Conservation (phyloP, 2,797 vertebrate species). For the Pantherophis vulpinus region DNA sequence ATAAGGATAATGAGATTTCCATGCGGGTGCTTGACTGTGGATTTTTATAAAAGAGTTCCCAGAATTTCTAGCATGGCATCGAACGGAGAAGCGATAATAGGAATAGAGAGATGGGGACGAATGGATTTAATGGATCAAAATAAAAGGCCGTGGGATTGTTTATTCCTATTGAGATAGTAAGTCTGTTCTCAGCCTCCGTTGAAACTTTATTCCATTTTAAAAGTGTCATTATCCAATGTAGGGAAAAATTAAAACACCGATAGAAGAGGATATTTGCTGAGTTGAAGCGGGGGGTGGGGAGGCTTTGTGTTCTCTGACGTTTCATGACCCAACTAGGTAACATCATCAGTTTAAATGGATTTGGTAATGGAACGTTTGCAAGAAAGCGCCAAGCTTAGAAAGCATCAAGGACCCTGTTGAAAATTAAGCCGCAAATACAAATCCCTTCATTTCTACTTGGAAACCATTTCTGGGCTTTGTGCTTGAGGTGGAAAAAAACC, state of each 20-base stretch:
- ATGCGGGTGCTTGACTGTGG: background rate
- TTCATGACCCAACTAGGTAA: too few relatives aligned
- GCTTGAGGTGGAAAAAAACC: too few relatives aligned
- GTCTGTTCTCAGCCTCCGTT: background rate
- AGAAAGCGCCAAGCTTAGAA: too few relatives aligned
- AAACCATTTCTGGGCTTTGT: too few relatives aligned
- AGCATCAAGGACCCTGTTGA: too few relatives aligned
- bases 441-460: too few relatives aligned
- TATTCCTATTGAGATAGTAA: background rate
- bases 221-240: background rate
- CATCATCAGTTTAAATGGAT: too few relatives aligned
- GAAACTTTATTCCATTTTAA: background rate
- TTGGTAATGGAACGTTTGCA: too few relatives aligned
- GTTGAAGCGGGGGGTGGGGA: too few relatives aligned
- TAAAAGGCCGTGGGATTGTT: too few relatives aligned
- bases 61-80: background rate
- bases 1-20: background rate
- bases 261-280: background rate
- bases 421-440: too few relatives aligned
- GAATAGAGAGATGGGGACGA: background rate
- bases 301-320: too few relatives aligned
- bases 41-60: background rate
- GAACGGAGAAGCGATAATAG: background rate
- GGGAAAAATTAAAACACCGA: background rate
- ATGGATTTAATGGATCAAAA: background rate